A percentile compares a stretch with the other conserved stretches of the same genome.
These are phyloP conservation scores for Catagonus wagneri DNA, from an alignment of 2,113 vertebrate species.

Conservation along the genomic window DNA sequence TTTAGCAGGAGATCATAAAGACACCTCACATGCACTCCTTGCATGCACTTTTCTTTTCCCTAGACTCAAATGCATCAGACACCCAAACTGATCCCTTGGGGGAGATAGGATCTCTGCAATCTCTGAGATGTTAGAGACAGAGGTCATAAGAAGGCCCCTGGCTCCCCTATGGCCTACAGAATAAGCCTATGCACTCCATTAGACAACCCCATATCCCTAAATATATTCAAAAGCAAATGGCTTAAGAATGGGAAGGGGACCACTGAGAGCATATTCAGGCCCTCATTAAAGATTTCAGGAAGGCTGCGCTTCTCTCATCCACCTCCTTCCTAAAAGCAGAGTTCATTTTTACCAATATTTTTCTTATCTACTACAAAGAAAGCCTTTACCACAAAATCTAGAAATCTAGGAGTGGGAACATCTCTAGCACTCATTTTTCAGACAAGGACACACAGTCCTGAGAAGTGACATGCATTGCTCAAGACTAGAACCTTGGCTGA, in stretches of 20 bases:
- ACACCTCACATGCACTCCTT: background rate
- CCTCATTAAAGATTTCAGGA: too few species aligned
- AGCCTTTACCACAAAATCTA: background rate
- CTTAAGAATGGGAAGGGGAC: background rate
- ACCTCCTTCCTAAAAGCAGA: background rate
- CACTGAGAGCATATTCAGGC: accelerated
- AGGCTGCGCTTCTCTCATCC: background rate
- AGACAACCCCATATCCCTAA: background rate
- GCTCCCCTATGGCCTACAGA: background rate
- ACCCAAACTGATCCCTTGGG: accelerated
- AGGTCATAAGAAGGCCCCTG: background rate
- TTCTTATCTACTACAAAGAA: background rate
- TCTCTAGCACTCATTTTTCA: background rate
- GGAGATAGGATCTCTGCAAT: too few species aligned
- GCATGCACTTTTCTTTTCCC: background rate
- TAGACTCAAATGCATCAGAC: background rate
- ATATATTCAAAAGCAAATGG: background rate
- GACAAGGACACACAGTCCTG: background rate
- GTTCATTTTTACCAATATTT: background rate
- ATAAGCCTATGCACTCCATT: background rate
- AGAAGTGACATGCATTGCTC: background rate
- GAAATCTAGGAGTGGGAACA: background rate
- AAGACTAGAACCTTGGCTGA: background rate
- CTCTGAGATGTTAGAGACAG: too few species aligned
- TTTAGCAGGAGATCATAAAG: background rate